These are phyloP conservation scores for Paratrypauchen microcephalus DNA, from an alignment of 2,797 vertebrate genomes.

Conservation along the genomic window DNA sequence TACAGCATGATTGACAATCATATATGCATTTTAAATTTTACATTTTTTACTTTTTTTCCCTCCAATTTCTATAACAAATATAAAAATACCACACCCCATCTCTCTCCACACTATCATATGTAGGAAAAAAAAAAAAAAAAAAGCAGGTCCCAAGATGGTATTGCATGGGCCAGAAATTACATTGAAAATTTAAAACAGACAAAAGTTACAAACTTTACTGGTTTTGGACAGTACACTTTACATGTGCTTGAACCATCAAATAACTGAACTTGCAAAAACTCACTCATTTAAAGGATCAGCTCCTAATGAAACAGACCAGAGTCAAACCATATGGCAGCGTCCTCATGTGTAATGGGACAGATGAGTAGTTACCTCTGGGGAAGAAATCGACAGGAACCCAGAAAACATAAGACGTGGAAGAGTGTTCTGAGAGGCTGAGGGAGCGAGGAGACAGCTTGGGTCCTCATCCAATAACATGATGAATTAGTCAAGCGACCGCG, in stretches of 20 bases:
- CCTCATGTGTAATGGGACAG: constrained; percentile 23
- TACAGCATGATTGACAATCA: no score
- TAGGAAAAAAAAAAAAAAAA: no score
- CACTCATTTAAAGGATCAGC: constrained; percentile 15
- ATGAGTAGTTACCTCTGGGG: constrained; percentile 28
- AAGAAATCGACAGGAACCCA: constrained; percentile 36
- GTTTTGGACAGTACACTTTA: no score
- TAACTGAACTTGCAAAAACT: neutral
- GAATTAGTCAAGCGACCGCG: constrained; percentile 23
- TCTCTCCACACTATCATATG: no score
- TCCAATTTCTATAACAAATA: no score
- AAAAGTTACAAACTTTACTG: no score
- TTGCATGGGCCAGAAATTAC: no score
- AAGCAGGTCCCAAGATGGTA: no score
- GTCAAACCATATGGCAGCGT: constrained; percentile 43
- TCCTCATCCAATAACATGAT: constrained; percentile 34
- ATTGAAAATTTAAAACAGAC: no score
- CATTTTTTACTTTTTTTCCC: no score
- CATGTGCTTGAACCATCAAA: neutral
- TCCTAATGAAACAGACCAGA: constrained; percentile 49
- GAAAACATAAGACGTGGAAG: constrained; percentile 28
- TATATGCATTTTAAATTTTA: no score
- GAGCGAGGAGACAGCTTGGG: constrained; percentile 10
- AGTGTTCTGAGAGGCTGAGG: constrained; percentile 6
- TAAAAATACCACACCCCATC: no score